Base-by-base conservation (phyloP, 2,113 vertebrate species). In the Microtus oregoni region DNA sequence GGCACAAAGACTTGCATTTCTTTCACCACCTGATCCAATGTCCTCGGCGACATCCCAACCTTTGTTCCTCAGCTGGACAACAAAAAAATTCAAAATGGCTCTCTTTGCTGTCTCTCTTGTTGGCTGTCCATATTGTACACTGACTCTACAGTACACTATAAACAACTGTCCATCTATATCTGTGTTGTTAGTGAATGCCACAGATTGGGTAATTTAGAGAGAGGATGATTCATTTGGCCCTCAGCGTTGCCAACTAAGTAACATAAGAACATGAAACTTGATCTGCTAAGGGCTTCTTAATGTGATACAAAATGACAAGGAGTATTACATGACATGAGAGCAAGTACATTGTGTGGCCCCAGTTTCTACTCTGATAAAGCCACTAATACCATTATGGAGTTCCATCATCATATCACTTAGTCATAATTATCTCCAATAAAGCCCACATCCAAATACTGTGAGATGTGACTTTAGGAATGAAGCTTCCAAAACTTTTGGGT, bases 21-120 rank as follows among this genome's bases (percentile, higher is more conserved):
- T 70, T 26, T 68, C 61, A 67, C 7, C 11, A 6, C 63, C 58
- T 63, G 17, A 26, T 9, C 28, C 35, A 17, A 0, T 83, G 26
- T 72, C 52, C 13, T 7, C 0, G 3, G 44, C 15, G 8, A 7
- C 24, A 2, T 52, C 38, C 5, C 61, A 44, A 1, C 26, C 6
- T 20, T 38, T 17, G 30, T 47, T 63, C 81, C 38, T 38, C 1
- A 41, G 14, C 26, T 19, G 38, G 24, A 47, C 7, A 5, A 70
- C 13, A 41, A 1, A 12, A 9, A 41, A 11, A 13, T 20, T 83
- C 22, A 17, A 26, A 19, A 7, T 0, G 30, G 24, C 22, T 77
- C 13, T 55, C 73, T 28, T 24, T 47, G 20, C 47, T 83, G 41
- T 41, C 1, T 2, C 1, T 77, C 47, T 86, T 35, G 30, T 7